Evolutionary conservation across 2,797 vertebrate genomes (phyloP).

Genomic region (Alfaro cultratus): DNA sequence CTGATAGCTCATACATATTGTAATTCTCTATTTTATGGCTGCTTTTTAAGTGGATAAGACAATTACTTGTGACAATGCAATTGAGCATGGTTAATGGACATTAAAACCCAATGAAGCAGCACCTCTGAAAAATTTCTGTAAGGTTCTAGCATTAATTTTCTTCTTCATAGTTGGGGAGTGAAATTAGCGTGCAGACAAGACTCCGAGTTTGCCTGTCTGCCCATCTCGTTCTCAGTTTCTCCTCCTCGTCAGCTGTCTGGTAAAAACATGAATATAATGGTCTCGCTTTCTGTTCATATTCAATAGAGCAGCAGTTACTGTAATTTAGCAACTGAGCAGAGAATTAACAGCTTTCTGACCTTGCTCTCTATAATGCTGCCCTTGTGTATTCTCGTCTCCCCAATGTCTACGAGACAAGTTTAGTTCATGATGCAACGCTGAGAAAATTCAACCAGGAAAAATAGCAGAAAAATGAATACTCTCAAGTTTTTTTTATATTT

Average conservation of each 20-base stretch:
- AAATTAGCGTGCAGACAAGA: conserved; percentile 61
- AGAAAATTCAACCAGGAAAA: conserved; percentile 54
- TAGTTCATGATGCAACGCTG: conserved; percentile 71
- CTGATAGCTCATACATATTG: conserved; percentile 71
- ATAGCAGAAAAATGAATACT: conserved; percentile 26
- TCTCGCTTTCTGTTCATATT: conserved; percentile 54
- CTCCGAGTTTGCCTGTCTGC: conserved; percentile 55
- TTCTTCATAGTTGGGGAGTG: conserved; percentile 65
- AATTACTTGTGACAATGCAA: conserved; percentile 82
- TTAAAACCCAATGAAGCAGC: conserved; percentile 74
- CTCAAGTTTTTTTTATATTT: conserved; percentile 44
- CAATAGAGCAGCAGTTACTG: conserved; percentile 55
- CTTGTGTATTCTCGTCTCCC: conserved; percentile 71
- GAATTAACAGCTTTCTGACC: conserved; percentile 73
- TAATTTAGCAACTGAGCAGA: conserved; percentile 65
- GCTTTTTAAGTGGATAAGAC: conserved; percentile 79
- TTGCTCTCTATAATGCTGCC: conserved; percentile 68
- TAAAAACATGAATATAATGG: conserved; percentile 59
- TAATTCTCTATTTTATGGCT: conserved; percentile 76
- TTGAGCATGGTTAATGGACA: conserved; percentile 80
- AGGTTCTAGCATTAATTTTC: conserved; percentile 70
- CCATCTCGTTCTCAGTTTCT: conserved; percentile 18
- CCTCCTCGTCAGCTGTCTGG: conserved; percentile 33
- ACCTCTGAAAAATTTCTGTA: conserved; percentile 67
- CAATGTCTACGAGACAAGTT: conserved; percentile 57